Conservation (phyloP, 2,888 invertebrate species). For the Drosophila pullipes region DNA sequence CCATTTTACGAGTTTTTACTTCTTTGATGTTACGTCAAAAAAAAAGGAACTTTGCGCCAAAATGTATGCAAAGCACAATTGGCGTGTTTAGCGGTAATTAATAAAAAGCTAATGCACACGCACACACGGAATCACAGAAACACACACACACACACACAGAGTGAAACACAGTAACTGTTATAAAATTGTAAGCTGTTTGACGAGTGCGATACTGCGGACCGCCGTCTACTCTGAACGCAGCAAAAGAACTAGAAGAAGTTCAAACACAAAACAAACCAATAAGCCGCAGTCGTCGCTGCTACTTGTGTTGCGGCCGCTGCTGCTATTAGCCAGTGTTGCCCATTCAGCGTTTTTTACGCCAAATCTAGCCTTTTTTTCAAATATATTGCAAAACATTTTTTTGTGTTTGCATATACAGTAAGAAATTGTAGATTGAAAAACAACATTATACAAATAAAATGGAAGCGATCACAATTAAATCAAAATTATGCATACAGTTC, state of each 20-base stretch:
- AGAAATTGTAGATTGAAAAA: background rate
- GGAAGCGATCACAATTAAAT: background rate
- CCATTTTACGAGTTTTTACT: constrained; percentile 74
- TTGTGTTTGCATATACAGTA: background rate
- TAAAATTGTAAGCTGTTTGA: constrained; percentile 29
- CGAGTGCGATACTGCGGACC: constrained; percentile 83
- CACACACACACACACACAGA: constrained; percentile 21
- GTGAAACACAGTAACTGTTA: constrained; percentile 28
- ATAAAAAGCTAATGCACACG: constrained; percentile 53
- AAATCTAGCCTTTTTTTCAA: background rate
- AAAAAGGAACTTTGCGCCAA: constrained; percentile 64
- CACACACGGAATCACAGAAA: constrained; percentile 20
- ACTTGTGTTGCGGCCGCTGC: constrained; percentile 4
- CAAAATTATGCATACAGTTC: background rate
- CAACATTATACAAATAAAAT: background rate
- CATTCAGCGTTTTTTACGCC: background rate
- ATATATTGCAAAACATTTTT: background rate
- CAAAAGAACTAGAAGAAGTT: constrained; percentile 78
- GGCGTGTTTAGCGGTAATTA: constrained; percentile 71
- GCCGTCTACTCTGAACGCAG: constrained; percentile 83
- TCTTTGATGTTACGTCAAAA: constrained; percentile 11
- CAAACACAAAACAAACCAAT: constrained; percentile 71
- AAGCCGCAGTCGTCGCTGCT: constrained; percentile 48
- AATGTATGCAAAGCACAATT: constrained; percentile 63
- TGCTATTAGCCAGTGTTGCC: constrained; percentile 6